Conservation (phyloP, 2,888 invertebrate species). For the Cynaeus angustus region DNA sequence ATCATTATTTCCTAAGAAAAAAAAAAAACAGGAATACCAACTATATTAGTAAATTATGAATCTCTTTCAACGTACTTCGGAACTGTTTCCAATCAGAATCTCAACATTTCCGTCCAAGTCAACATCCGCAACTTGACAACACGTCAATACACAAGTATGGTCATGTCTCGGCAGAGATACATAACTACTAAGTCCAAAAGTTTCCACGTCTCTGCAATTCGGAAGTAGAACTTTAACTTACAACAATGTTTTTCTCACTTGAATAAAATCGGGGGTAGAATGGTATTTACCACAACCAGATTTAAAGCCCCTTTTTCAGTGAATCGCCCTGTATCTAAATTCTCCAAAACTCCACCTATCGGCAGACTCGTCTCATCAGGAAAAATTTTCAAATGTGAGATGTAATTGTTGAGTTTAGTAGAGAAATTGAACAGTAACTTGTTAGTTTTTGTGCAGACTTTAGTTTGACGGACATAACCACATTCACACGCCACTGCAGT, state of each 20-base stretch:
- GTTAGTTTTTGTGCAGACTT: conserved; percentile 72
- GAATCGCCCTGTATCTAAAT: neutral
- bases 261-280: conserved; percentile 76
- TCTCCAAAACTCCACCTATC: neutral
- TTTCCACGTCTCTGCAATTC: conserved; percentile 71
- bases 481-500: conserved; percentile 77
- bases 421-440: conserved; percentile 73
- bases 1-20: conserved; percentile 72
- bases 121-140: conserved; percentile 78
- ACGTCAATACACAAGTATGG: conserved; percentile 76
- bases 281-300: conserved; percentile 75
- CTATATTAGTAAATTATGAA: no score
- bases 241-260: conserved; percentile 69
- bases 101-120: conserved; percentile 82
- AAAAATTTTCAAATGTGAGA: conserved; percentile 75
- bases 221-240: neutral
- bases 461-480: conserved; percentile 75
- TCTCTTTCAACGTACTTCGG: conserved; percentile 76
- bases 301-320: conserved; percentile 69
- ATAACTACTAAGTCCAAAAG: conserved; percentile 71
- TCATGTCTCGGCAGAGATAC: conserved; percentile 73
- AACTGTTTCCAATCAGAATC: conserved; percentile 81
- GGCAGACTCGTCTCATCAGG: conserved; percentile 53
- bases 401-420: conserved; percentile 74
- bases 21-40: conserved; percentile 43